phyloP scores from a whole-genome alignment of 2,888 invertebrate genomes.

The Epirrhoe alternata region DNA sequence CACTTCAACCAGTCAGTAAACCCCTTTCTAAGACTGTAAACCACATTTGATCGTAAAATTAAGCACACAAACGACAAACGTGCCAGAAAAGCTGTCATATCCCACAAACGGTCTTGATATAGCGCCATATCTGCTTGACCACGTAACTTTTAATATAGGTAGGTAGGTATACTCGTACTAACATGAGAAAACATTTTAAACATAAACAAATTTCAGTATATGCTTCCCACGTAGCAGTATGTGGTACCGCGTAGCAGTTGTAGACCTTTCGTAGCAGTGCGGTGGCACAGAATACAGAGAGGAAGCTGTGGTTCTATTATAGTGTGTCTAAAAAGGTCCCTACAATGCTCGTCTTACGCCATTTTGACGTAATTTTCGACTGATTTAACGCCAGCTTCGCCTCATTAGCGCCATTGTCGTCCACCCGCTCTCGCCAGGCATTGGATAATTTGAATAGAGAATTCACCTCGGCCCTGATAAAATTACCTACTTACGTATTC shows the following conservation, averaged over 20 bases:
- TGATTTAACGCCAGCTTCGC: conserved; percentile 47
- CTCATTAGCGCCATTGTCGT: conserved; percentile 50
- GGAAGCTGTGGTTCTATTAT: neutral
- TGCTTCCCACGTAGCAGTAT: no score
- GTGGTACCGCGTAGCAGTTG: no score
- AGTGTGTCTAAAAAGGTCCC: conserved; percentile 21
- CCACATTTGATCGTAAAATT: no score
- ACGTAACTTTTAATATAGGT: neutral
- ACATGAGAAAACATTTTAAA: no score
- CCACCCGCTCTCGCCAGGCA: conserved; percentile 35
- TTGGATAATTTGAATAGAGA: conserved; percentile 40
- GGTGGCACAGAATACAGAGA: no score
- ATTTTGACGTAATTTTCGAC: conserved; percentile 48
- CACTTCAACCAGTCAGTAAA: conserved; percentile 2
- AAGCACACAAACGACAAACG: no score
- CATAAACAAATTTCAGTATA: no score
- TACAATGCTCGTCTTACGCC: conserved; percentile 47
- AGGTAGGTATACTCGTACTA: neutral
- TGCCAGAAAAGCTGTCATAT: neutral
- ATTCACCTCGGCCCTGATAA: conserved; percentile 26
- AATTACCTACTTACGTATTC: conserved; percentile 35
- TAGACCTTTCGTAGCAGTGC: neutral
- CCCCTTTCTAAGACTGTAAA: no score
- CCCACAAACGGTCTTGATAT: neutral
- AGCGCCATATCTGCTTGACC: neutral